Conservation (phyloP, 2,797 vertebrate genomes). For the Urophycis tenuis region DNA sequence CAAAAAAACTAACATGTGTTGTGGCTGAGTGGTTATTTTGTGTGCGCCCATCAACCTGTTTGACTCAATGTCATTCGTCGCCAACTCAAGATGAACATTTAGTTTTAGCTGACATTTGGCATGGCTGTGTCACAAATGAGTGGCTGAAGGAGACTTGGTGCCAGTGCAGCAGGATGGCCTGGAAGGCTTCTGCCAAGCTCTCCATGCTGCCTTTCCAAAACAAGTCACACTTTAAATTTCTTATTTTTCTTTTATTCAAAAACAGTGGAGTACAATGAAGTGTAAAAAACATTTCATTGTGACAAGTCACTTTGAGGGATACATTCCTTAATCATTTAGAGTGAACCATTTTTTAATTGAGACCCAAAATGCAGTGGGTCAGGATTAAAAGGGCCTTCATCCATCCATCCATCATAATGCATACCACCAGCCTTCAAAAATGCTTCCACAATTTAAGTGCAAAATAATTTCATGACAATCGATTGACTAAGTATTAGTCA, state of each 20-base stretch:
- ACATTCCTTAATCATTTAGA: not conserved
- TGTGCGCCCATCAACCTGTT: not conserved
- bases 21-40: conserved; percentile 15
- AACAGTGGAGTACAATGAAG: not conserved
- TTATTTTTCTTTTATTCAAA: not conserved
- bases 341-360: not conserved
- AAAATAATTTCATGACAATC: not conserved
- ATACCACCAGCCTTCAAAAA: not conserved
- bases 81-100: not conserved
- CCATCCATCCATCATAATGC: not conserved
- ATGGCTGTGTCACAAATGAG: too few species aligned
- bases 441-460: not conserved
- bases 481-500: not conserved
- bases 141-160: too few species aligned
- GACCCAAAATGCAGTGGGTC: not conserved
- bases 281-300: not conserved
- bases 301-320: not conserved
- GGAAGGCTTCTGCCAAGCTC: not conserved
- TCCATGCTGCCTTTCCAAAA: not conserved
- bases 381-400: not conserved
- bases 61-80: not conserved
- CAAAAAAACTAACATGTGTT: conserved; percentile 85
- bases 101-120: too few species aligned
- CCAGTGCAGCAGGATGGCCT: not conserved
- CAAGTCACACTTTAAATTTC: not conserved